Evolutionary conservation across 1,140 invertebrate species (phyloP).

Genomic region (Aphidius gifuensis): DNA sequence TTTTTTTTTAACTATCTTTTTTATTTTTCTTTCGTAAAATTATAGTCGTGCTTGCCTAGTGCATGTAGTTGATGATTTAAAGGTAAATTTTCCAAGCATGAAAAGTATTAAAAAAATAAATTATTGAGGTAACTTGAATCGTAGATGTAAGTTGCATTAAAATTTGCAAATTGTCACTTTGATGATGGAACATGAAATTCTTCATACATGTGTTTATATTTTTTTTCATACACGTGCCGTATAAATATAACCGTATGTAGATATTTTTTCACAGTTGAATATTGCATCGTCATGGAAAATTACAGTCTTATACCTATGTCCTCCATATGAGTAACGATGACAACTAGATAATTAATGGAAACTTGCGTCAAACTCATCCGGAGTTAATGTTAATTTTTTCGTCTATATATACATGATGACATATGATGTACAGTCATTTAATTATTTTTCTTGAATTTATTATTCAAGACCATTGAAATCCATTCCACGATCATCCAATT

Average conservation of each 20-base stretch:
- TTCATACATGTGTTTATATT: neutral
- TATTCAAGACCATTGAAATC: too few species aligned
- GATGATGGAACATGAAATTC: neutral
- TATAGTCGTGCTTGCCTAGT: too few species aligned
- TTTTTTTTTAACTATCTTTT: neutral
- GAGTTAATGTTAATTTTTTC: too few species aligned
- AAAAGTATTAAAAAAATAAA: too few species aligned
- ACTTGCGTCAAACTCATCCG: neutral
- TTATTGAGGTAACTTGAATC: neutral
- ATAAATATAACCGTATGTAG: conserved; percentile 2
- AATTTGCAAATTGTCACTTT: neutral
- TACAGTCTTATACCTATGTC: conserved; percentile 3
- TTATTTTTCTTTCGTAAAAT: too few species aligned
- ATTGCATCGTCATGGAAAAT: conserved; percentile 7
- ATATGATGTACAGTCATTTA: neutral
- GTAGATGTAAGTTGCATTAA: neutral
- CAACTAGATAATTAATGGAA: conserved; percentile 17
- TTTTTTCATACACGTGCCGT: neutral
- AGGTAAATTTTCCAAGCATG: too few species aligned
- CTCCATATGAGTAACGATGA: conserved; percentile 20
- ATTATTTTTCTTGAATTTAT: neutral
- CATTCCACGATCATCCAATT: too few species aligned
- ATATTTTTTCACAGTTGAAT: neutral
- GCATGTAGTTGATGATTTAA: too few species aligned
- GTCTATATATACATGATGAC: neutral